These are phyloP conservation scores for Octopus sinensis DNA, from an alignment of 1,140 invertebrate species.

Conservation along the genomic window DNA sequence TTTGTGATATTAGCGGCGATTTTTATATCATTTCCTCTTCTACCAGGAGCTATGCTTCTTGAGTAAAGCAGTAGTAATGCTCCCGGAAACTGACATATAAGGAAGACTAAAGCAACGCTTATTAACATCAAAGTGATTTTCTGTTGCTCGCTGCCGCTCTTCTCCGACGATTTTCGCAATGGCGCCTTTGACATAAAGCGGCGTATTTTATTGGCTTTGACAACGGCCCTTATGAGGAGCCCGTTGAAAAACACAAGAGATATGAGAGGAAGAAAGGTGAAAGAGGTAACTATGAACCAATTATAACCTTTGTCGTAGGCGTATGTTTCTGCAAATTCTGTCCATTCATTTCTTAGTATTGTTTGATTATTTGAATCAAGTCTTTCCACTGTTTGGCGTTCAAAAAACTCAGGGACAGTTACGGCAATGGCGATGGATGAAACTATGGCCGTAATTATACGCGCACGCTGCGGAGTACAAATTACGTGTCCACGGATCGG, in stretches of 20 bases:
- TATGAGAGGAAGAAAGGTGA: constrained; percentile 25
- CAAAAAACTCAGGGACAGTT: constrained; percentile 70
- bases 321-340: constrained; percentile 48
- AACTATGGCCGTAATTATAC: constrained; percentile 63
- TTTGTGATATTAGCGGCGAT: constrained; percentile 9
- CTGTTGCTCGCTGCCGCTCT: constrained; percentile 22
- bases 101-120: constrained; percentile 27
- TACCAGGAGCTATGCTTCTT: constrained; percentile 21
- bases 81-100: constrained; percentile 28
- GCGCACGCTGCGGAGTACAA: constrained; percentile 64
- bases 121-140: constrained; percentile 30
- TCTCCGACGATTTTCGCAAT: constrained; percentile 15
- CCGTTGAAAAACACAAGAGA: constrained; percentile 26
- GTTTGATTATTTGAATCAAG: not conserved
- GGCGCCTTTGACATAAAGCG: constrained; percentile 24
- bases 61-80: constrained; percentile 22
- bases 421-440: constrained; percentile 64
- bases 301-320: constrained; percentile 60
- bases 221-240: constrained; percentile 24
- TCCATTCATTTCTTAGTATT: not conserved
- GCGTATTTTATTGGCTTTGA: constrained; percentile 24
- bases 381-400: constrained; percentile 41
- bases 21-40: constrained; percentile 9
- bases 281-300: constrained; percentile 23
- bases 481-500: constrained; percentile 69